Evolutionary conservation across 2,113 vertebrate species (phyloP), one percentile per base, ranked within the genome.

Genomic region (Cyanoliseus patagonus): DNA sequence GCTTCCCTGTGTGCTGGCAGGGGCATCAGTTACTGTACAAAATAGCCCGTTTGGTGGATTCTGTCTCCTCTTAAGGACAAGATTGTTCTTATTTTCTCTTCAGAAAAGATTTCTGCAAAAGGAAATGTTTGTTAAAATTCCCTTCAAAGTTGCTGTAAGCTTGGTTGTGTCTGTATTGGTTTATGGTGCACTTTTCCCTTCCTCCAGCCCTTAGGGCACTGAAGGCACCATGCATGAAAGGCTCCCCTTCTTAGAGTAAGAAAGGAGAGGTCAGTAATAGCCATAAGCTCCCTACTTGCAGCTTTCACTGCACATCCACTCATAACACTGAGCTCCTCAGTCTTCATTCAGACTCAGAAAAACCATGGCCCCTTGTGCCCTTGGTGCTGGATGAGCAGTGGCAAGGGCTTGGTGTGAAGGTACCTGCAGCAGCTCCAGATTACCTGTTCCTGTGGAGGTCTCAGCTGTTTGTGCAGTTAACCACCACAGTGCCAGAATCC

Each of bases 1-100:
- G 72, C 80, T 89, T 95, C 96, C 84, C 78, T 83, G 77, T 73
- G 55, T 52, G 59, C 92, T 97, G 91, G 70, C 80, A 96, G 89
- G 61, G 80, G 59, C 77, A 86, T 92, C 94, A 92, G 83, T 93
- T 82, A 74, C 47, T 41, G 46, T 89, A 94, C 95, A 83, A 96
- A 91, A 93, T 79, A 80, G 64, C 41, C 67, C 62, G 13, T 88
- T 94, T 57, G 8, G 49, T 89, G 78, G 92, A 93, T 96, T 95
- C 27, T 7, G 79, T 97, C 95, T 95, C 41, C 16, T 83, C 59
- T 17, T 59, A 89, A 94, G 82, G 92, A 91, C 80, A 74, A 76
- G 61, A 46, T 51, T 76, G 47, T 82, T 79, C 52, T 75, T 91
- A 33, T 79, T 77, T 55, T 74, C 7, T 22, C 44, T 91, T 87